Percentiles rank a stretch among this genome's conserved stretches.
Conservation (phyloP, 2,797 vertebrate genomes). For the Todus mexicanus region DNA sequence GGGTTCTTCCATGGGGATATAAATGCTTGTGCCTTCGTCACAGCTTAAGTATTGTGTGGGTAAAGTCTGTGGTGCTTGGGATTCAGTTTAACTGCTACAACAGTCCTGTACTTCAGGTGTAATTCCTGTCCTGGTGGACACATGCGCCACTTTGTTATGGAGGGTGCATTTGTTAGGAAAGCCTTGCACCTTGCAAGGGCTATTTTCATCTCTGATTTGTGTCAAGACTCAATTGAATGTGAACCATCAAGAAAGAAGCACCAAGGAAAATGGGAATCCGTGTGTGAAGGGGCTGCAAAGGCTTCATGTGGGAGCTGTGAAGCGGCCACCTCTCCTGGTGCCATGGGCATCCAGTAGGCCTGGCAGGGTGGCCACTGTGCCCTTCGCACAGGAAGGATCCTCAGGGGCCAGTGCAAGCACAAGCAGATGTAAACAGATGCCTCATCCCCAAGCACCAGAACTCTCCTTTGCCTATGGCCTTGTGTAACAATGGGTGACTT, state of each 20-base stretch:
- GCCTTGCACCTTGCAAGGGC: neutral
- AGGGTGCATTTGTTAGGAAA: neutral
- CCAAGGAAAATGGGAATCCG: too few species aligned
- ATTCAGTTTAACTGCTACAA: neutral
- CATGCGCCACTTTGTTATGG: neutral
- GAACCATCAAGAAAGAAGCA: neutral
- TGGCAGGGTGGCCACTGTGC: accelerated
- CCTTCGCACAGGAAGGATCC: neutral
- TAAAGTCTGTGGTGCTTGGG: neutral
- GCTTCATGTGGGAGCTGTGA: neutral
- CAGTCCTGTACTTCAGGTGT: neutral
- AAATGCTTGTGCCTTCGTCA: neutral
- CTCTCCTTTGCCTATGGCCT: too few species aligned
- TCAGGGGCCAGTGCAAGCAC: accelerated
- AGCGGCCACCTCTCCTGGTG: neutral
- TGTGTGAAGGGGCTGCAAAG: accelerated
- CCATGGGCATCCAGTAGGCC: neutral
- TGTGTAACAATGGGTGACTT: accelerated
- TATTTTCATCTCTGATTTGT: neutral
- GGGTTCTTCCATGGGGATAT: accelerated
- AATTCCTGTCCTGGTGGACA: neutral
- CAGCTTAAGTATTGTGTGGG: accelerated
- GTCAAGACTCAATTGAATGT: neutral
- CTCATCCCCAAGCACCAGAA: neutral
- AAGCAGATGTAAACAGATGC: accelerated